phyloP scores from a whole-genome alignment of 2,888 invertebrate genomes.

The Apoda limacodes region DNA sequence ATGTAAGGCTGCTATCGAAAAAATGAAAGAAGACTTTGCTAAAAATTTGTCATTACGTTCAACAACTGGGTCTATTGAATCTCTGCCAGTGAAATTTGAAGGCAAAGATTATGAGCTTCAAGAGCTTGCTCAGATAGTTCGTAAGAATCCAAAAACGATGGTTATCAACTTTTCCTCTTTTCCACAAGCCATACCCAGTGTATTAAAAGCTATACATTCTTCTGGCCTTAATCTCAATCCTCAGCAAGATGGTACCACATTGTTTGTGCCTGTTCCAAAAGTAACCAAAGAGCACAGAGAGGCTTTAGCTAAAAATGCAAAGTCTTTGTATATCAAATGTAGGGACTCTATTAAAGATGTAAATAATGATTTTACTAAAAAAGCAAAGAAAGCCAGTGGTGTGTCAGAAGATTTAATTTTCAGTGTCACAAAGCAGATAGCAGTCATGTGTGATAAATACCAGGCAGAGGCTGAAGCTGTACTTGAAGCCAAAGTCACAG shows the following conservation, averaged over 20 bases:
- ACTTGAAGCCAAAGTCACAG: conserved; percentile 77
- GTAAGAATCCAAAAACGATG: conserved; percentile 88
- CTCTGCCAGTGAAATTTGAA: conserved; percentile 78
- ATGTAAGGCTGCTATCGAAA: conserved; percentile 75
- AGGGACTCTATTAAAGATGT: conserved; percentile 81
- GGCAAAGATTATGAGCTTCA: conserved; percentile 86
- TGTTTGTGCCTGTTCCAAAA: conserved; percentile 91
- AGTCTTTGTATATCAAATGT: conserved; percentile 81
- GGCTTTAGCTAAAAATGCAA: conserved; percentile 88
- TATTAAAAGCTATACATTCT: conserved; percentile 78
- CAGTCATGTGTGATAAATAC: conserved; percentile 75
- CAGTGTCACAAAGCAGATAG: conserved; percentile 77
- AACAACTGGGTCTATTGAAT: conserved; percentile 84
- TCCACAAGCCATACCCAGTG: conserved; percentile 87
- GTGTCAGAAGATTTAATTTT: conserved; percentile 78
- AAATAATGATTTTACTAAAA: conserved; percentile 78
- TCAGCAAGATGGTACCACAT: conserved; percentile 92
- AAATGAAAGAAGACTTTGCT: conserved; percentile 82
- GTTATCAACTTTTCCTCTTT: conserved; percentile 86
- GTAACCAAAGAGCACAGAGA: conserved; percentile 95
- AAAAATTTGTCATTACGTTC: conserved; percentile 86
- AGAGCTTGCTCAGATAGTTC: conserved; percentile 87
- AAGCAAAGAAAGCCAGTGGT: conserved; percentile 76
- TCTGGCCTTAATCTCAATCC: conserved; percentile 94
- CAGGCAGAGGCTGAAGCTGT: conserved; percentile 49